These are phyloP conservation scores for Nephila pilipes DNA, from an alignment of 1,140 invertebrate genomes.

Conservation along the genomic window DNA sequence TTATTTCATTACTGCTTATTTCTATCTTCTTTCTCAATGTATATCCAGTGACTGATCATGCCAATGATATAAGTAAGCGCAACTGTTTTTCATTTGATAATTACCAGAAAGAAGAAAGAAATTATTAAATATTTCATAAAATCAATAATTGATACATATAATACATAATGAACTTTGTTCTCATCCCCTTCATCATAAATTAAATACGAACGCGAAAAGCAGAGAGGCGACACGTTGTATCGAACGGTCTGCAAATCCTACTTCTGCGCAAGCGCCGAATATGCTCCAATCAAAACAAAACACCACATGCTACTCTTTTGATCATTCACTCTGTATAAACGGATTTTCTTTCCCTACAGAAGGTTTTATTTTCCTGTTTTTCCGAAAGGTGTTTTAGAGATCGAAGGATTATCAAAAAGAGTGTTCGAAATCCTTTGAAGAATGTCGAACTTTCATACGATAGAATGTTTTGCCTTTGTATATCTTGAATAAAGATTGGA, in stretches of 20 bases:
- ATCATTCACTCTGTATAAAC: constrained; percentile 38
- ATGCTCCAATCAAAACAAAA: constrained; percentile 32
- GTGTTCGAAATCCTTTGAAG: too few species aligned
- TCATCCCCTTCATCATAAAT: background rate
- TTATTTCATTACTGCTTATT: too few species aligned
- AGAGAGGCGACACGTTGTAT: constrained; percentile 28
- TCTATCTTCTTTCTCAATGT: too few species aligned
- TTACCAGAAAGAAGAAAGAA: too few species aligned
- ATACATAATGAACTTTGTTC: background rate
- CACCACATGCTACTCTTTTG: constrained; percentile 4
- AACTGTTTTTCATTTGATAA: too few species aligned
- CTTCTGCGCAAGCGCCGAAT: background rate
- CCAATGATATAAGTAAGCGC: too few species aligned
- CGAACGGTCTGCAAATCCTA: background rate
- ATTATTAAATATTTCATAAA: too few species aligned
- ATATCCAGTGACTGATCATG: too few species aligned
- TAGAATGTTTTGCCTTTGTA: too few species aligned
- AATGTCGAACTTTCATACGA: too few species aligned
- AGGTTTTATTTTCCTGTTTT: background rate
- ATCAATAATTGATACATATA: background rate
- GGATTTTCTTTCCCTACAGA: background rate
- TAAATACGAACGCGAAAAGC: constrained; percentile 15
- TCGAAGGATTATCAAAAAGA: too few species aligned
- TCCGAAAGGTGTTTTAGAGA: background rate
- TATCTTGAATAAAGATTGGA: too few species aligned